Evolutionary conservation across 2,113 vertebrate species (phyloP), one percentile per base, ranked within the genome.

Genomic region (Corydoras maculifer): DNA sequence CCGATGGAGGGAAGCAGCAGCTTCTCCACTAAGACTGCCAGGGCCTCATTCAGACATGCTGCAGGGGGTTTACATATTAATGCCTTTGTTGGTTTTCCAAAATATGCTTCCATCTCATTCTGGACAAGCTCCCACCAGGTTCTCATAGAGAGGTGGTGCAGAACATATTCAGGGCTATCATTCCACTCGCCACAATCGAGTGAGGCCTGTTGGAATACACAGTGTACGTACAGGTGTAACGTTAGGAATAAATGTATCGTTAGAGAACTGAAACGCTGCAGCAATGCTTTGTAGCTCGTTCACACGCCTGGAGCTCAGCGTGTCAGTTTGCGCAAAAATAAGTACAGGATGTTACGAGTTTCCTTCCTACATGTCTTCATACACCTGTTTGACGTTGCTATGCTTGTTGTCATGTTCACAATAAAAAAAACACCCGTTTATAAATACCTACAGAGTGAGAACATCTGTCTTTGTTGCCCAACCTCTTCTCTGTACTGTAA

Each of bases 41-140:
- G 82, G 77, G 78, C 79, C 74, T 51, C 63, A 82, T 85, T 87
- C 89, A 90, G 87, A 89, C 87, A 86, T 88, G 88, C 88, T 90
- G 87, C 88, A 81, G 87, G 88, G 87, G 86, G 83, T 89, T 90
- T 90, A 90, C 87, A 87, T 89, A 87, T 87, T 86, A 90, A 89
- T 88, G 87, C 87, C 84, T 90, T 87, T 91, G 89, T 91, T 91
- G 86, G 86, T 89, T 88, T 88, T 91, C 89, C 87, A 91, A 87
- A 91, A 91, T 91, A 90, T 91, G 89, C 89, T 91, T 85, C 85
- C 85, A 85, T 88, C 87, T 85, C 85, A 80, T 86, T 77, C 85
- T 86, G 86, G 83, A 87, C 15, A 77, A 78, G 80, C 77, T 86
- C 86, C 81, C 87, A 61, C 86, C 80, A 69, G 85, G 87, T 87